Evolutionary conservation across 2,888 invertebrate genomes (phyloP).

Genomic region (Ditula angustiorana): DNA sequence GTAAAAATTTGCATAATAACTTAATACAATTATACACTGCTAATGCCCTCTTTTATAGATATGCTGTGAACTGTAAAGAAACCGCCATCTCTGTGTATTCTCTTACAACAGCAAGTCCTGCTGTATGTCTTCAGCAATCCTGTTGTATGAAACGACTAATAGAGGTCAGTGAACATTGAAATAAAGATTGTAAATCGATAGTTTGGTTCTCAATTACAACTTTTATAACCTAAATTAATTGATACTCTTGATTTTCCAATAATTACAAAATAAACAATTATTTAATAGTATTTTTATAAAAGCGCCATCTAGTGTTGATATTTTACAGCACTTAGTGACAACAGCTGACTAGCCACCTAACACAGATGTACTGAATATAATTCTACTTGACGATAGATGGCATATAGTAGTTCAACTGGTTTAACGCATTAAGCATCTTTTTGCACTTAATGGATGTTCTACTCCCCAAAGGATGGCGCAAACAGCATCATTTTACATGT

Average conservation of each 20-base stretch:
- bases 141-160: background rate
- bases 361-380: background rate
- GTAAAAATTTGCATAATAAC: too few species aligned
- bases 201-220: too few species aligned
- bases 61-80: background rate
- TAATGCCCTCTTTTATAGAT: conserved; percentile 5
- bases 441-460: background rate
- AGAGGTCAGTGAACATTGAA: conserved; percentile 1
- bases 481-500: background rate
- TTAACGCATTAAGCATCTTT: background rate
- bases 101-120: background rate
- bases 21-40: background rate
- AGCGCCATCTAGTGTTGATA: conserved; percentile 22
- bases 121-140: background rate
- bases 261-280: too few species aligned
- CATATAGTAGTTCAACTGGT: too few species aligned
- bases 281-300: background rate
- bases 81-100: conserved; percentile 2
- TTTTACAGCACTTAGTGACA: background rate
- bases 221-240: too few species aligned
- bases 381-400: conserved; percentile 52
- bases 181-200: background rate
- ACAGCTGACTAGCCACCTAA: background rate
- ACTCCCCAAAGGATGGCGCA: conserved; percentile 20
- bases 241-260: too few species aligned